Evolutionary conservation across 2,888 invertebrate genomes (phyloP), one percentile per base, ranked within the genome.

Genomic region (Drosophila longiperda): DNA sequence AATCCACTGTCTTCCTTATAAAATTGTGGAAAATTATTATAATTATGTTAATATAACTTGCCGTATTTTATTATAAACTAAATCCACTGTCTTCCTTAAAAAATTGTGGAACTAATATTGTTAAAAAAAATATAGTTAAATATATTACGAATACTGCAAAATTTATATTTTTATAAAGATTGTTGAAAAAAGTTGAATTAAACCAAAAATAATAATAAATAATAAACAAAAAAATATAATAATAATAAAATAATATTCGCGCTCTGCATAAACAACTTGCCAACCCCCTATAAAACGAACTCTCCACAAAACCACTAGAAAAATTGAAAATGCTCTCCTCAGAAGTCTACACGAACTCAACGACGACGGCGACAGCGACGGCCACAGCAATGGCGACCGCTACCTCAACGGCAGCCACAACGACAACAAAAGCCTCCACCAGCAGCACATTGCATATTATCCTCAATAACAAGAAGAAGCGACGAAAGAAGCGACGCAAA

Each of bases 251-350:
- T n/a, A 34, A 38, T 26, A 54, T 23, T 38, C 40, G 34, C 53
- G 40, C 60, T 48, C 61, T 52, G 40, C 17, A 29, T 29, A 34
- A 45, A 20, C 1, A 11, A 45, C 53, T 52, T 53, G 57, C 36
- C 20, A 54, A 17, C 65, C 67, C 79, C 76, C 36, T 2, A n/a
- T 4, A 11, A 40, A 45, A 36, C 17, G 12, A 69, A 54, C 58
- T 78, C 80, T 76, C 64, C 54, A 58, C 58, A 60, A 42, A 53
- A 2, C 3, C 32, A 32, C 54, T 11, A 62, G 38, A 50, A 61
- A 91, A 15, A 15, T 45, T 45, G 2, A 45, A 45, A 12, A 54
- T 91, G 91, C 77, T 91, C 62, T 84, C 87, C 45, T 89, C 91
- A 53, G 81, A 84, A 80, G 75, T 78, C 64, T 83, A 80, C 58